phyloP scores from a whole-genome alignment of 2,888 invertebrate species.

The Thalpophila matura region DNA sequence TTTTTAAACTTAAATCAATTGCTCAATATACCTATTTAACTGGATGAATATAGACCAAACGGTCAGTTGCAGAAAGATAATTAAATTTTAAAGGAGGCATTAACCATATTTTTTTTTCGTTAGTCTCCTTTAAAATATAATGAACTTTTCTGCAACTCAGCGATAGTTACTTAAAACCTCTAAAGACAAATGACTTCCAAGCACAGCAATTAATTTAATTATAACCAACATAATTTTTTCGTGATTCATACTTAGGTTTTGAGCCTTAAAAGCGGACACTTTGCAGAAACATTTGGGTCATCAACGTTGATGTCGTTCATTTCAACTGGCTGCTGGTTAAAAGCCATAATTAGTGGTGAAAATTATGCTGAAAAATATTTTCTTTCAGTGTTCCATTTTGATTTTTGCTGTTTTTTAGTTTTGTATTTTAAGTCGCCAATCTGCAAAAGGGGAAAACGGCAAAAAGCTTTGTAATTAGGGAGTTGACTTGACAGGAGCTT shows the following conservation, averaged over 20 bases:
- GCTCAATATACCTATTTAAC: not conserved
- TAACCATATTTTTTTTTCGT: too few relatives aligned
- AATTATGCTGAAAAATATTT: conserved; percentile 55
- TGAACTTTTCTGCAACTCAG: too few relatives aligned
- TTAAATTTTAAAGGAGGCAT: too few relatives aligned
- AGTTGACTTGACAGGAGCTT: conserved; percentile 71
- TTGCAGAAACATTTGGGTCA: conserved; percentile 45
- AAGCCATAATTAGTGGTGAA: conserved; percentile 53
- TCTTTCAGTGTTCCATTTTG: conserved; percentile 54
- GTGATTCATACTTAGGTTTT: conserved; percentile 14
- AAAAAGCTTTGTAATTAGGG: conserved; percentile 74
- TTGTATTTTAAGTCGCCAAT: conserved; percentile 68
- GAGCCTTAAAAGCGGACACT: conserved; percentile 39
- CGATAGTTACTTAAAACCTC: not conserved
- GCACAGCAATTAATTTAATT: not conserved
- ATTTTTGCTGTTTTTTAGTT: conserved; percentile 61
- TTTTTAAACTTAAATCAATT: not conserved
- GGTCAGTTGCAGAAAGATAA: too few relatives aligned
- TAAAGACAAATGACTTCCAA: not conserved
- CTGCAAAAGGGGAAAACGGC: conserved; percentile 65
- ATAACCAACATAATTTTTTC: not conserved
- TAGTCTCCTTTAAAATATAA: too few relatives aligned
- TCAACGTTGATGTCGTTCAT: conserved; percentile 46
- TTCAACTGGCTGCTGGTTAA: conserved; percentile 44
- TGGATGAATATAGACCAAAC: too few relatives aligned